These are phyloP conservation scores for Sitta europaea DNA, from an alignment of 2,113 vertebrate genomes.

Conservation along the genomic window DNA sequence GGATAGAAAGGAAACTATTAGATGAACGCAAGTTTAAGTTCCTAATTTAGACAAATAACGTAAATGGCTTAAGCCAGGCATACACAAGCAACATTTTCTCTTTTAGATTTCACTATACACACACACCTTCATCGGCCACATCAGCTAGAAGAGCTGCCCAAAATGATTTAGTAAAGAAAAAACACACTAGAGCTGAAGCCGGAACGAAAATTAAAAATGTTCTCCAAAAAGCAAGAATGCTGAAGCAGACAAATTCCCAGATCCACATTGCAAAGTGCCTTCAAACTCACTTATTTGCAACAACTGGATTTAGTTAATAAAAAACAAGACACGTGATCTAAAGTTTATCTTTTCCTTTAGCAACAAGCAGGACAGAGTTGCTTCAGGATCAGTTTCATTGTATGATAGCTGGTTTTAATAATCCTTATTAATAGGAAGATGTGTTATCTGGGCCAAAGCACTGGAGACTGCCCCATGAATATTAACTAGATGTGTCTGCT, in stretches of 20 bases:
- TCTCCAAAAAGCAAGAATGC: not conserved
- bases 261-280: not conserved
- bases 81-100: not conserved
- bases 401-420: not conserved
- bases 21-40: not conserved
- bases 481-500: not conserved
- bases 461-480: not conserved
- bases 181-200: not conserved
- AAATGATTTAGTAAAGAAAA: not conserved
- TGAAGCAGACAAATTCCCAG: not conserved
- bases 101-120: not conserved
- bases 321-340: not conserved
- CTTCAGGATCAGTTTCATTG: not conserved
- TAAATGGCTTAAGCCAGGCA: not conserved
- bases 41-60: not conserved
- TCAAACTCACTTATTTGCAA: not conserved
- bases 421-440: not conserved
- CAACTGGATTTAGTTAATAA: not conserved
- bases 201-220: not conserved
- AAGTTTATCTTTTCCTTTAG: not conserved
- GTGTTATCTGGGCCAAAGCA: not conserved
- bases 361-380: not conserved
- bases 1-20: not conserved
- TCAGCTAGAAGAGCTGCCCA: not conserved
- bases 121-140: not conserved